Percentiles rank a stretch among this genome's conserved stretches.
phyloP scores from a whole-genome alignment of 2,888 invertebrate species.

The Oasisia sp. region DNA sequence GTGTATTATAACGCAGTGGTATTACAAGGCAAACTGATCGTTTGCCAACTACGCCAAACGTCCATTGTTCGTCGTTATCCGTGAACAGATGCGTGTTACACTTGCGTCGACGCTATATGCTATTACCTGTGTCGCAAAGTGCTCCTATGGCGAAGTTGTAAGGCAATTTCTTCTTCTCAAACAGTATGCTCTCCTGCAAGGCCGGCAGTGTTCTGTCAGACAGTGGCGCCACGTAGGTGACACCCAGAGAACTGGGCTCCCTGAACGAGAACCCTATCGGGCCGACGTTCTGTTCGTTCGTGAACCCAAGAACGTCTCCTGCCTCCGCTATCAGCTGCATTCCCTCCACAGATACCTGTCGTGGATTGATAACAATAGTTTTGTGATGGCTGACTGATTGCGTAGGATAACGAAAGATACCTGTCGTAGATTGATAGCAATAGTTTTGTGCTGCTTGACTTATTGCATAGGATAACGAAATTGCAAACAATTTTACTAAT shows the following conservation, averaged over 20 bases:
- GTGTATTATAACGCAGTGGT: no score
- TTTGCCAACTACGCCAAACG: no score
- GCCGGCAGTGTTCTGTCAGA: not conserved
- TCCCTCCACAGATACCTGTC: not conserved
- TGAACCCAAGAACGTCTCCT: not conserved
- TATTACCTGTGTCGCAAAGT: not conserved
- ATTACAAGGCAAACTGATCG: no score
- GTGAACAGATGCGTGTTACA: no score
- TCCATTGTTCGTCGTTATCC: no score
- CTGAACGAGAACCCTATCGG: not conserved
- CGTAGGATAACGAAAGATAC: not conserved
- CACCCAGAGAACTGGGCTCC: not conserved
- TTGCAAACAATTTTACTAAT: not conserved
- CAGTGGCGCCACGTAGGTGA: constrained; percentile 17
- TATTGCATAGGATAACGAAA: not conserved
- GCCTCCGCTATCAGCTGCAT: not conserved
- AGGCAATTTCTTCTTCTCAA: not conserved
- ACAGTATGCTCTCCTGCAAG: not conserved
- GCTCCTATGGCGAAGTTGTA: not conserved
- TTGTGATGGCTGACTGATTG: not conserved
- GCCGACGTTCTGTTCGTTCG: not conserved
- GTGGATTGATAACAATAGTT: not conserved
- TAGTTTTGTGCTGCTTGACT: not conserved
- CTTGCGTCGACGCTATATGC: no score
- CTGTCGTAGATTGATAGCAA: not conserved